phyloP scores from a whole-genome alignment of 2,113 vertebrate species.

The Cricetomys ansorgei region DNA sequence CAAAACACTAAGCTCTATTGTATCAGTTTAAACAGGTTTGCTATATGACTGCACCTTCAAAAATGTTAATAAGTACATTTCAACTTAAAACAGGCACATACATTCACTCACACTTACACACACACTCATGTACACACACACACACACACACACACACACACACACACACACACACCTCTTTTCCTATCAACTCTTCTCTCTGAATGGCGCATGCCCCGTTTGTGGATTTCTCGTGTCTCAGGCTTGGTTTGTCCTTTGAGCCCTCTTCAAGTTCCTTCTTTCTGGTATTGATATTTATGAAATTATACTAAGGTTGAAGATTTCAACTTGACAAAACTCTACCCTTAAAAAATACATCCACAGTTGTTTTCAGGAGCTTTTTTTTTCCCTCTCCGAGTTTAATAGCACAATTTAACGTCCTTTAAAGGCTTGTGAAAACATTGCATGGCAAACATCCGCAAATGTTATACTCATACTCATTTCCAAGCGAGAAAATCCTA shows the following conservation, averaged over 20 bases:
- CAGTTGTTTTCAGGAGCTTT: slow-evolving; percentile 56
- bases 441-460: slow-evolving; percentile 50
- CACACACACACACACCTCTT: background rate
- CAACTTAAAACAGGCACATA: slow-evolving; percentile 39
- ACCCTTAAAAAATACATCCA: background rate
- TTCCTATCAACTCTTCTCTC: slow-evolving; percentile 66
- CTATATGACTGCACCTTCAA: slow-evolving; percentile 66
- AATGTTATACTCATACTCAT: slow-evolving; percentile 38
- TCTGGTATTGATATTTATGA: slow-evolving; percentile 23
- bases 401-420: slow-evolving; percentile 62
- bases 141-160: background rate
- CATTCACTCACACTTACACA: too few relatives aligned
- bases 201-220: background rate
- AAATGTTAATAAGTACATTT: slow-evolving; percentile 73
- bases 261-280: slow-evolving; percentile 42
- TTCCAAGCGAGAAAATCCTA: slow-evolving; percentile 32
- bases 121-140: background rate
- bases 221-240: slow-evolving; percentile 39
- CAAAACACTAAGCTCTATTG: slow-evolving; percentile 74
- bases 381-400: slow-evolving; percentile 60
- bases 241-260: slow-evolving; percentile 23
- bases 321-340: slow-evolving; percentile 67
- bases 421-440: slow-evolving; percentile 70
- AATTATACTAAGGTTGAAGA: slow-evolving; percentile 53
- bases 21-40: slow-evolving; percentile 81